phyloP scores from a whole-genome alignment of 2,113 vertebrate species.

The Lycaon pictus region DNA sequence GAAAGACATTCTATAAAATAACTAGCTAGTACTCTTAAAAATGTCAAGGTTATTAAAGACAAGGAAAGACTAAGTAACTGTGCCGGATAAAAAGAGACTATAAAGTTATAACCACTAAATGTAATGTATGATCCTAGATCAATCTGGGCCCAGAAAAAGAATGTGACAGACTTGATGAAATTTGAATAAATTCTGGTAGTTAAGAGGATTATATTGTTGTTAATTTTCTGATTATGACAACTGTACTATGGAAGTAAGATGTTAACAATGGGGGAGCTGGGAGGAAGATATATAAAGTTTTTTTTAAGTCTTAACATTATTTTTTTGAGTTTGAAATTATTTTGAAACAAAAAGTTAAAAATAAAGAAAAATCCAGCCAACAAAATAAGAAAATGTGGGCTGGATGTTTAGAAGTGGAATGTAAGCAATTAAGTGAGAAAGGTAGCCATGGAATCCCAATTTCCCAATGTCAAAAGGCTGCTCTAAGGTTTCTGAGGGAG shows the following conservation, averaged over 20 bases:
- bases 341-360: background rate
- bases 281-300: background rate
- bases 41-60: background rate
- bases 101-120: background rate
- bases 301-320: background rate
- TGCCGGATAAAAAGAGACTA: background rate
- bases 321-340: background rate
- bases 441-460: background rate
- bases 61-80: background rate
- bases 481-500: background rate
- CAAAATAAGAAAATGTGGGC: background rate
- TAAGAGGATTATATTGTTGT: background rate
- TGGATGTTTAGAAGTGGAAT: background rate
- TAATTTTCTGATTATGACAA: background rate
- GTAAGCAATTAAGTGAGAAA: background rate
- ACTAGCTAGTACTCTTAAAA: background rate
- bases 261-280: background rate
- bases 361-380: background rate
- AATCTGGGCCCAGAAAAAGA: background rate
- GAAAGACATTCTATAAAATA: slow-evolving; percentile 15
- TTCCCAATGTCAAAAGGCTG: background rate
- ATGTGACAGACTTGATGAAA: background rate
- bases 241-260: background rate
- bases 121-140: background rate
- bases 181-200: background rate